phyloP scores from a whole-genome alignment of 2,888 invertebrate genomes.

The Meliscaeva auricollis region DNA sequence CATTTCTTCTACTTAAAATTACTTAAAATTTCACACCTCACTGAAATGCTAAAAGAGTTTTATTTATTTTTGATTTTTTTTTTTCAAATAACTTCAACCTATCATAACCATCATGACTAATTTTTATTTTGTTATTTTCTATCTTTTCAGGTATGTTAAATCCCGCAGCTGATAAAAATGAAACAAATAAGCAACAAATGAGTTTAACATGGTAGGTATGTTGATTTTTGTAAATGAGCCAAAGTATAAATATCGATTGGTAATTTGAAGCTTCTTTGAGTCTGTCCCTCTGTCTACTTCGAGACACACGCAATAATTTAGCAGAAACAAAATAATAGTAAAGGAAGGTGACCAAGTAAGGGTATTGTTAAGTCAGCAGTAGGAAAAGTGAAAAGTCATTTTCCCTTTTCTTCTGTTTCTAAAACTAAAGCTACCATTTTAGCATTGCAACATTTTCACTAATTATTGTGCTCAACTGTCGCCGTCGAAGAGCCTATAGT shows the following conservation, averaged over 20 bases:
- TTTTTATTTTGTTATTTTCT: conserved; percentile 38
- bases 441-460: conserved; percentile 58
- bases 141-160: conserved; percentile 63
- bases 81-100: neutral
- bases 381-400: conserved; percentile 34
- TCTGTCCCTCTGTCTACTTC: neutral
- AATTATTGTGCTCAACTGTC: conserved; percentile 61
- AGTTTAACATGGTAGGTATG: conserved; percentile 29
- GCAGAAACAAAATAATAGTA: conserved; percentile 3
- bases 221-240: conserved; percentile 38
- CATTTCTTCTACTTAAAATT: conserved; percentile 24
- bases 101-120: conserved; percentile 23
- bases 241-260: conserved; percentile 68
- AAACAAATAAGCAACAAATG: conserved; percentile 26
- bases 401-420: conserved; percentile 8
- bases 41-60: neutral
- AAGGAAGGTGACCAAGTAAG: neutral
- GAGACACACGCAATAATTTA: conserved; percentile 41
- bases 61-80: neutral
- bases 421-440: conserved; percentile 32
- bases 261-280: conserved; percentile 21
- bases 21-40: conserved; percentile 21
- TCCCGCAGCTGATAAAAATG: conserved; percentile 13
- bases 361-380: neutral
- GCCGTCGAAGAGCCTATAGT: conserved; percentile 11